Evolutionary conservation across 2,888 invertebrate species (phyloP).

Genomic region (Aromia moschata): DNA sequence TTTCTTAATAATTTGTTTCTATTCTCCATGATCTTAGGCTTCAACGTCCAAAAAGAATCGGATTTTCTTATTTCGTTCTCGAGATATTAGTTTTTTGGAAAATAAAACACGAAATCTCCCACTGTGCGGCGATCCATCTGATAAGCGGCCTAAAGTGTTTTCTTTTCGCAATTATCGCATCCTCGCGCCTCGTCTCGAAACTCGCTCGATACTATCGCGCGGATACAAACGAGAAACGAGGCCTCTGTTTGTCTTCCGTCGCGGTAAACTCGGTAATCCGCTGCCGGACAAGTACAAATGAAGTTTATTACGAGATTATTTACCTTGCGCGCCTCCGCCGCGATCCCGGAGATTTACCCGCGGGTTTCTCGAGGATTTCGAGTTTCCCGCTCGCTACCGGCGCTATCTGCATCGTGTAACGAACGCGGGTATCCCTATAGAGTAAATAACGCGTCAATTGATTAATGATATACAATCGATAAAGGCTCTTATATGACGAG

Average conservation of each 20-base stretch:
- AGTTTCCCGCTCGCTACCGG: neutral
- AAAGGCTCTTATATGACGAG: too few species aligned
- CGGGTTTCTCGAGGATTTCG: neutral
- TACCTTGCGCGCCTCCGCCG: constrained; percentile 4
- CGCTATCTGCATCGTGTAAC: neutral
- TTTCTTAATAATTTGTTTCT: too few species aligned
- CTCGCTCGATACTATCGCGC: neutral
- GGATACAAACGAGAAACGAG: constrained; percentile 23
- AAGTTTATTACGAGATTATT: constrained; percentile 27
- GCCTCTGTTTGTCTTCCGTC: constrained; percentile 18
- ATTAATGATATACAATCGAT: too few species aligned
- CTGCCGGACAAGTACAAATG: constrained; percentile 27
- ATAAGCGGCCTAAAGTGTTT: neutral
- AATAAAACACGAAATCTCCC: too few species aligned
- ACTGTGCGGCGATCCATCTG: too few species aligned
- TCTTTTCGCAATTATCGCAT: neutral
- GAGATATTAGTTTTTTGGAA: too few species aligned
- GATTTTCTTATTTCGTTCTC: too few species aligned
- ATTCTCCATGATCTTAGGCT: too few species aligned
- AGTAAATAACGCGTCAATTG: too few species aligned
- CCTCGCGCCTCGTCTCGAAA: constrained; percentile 4
- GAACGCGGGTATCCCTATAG: neutral
- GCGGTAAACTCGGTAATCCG: constrained; percentile 25
- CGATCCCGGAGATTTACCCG: neutral
- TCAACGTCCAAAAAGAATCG: too few species aligned